phyloP scores from a whole-genome alignment of 30 jellyfish, hydroid and myxozoan genomes.

The Catostylus mosaicus region DNA sequence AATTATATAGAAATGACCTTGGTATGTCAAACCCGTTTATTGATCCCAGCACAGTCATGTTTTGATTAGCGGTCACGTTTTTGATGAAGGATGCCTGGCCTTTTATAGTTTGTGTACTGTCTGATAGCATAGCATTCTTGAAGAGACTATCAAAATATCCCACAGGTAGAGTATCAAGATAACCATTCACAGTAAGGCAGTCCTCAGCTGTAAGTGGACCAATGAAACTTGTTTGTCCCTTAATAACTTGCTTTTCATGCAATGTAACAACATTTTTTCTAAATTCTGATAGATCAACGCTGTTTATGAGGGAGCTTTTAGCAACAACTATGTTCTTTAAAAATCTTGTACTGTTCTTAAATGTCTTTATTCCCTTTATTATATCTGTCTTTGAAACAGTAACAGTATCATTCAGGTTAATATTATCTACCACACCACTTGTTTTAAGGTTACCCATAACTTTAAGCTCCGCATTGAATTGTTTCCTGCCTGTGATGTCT shows the following conservation, averaged over 20 bases:
- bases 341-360: background rate
- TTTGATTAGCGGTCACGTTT: background rate
- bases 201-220: background rate
- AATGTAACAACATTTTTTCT: conserved; percentile 7
- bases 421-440: conserved; percentile 46
- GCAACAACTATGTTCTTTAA: conserved; percentile 18
- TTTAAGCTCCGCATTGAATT: conserved; percentile 14
- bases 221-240: conserved; percentile 13
- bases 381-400: conserved; percentile 27
- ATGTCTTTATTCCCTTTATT: conserved; percentile 41
- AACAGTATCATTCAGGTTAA: conserved; percentile 33
- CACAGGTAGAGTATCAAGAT: conserved; percentile 15
- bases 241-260: conserved; percentile 15
- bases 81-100: conserved; percentile 13
- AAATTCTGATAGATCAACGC: conserved; percentile 70
- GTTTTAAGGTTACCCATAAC: conserved; percentile 32
- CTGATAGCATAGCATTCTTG: conserved; percentile 32
- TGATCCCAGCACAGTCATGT: conserved; percentile 15
- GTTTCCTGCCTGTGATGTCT: conserved; percentile 57
- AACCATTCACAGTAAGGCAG: conserved; percentile 3
- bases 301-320: conserved; percentile 25
- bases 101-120: conserved; percentile 53
- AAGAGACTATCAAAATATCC: conserved; percentile 14
- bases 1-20: conserved; percentile 22
- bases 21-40: conserved; percentile 61